phyloP scores from a whole-genome alignment of 1,140 invertebrate genomes.

The Drosophila bifasciata region DNA sequence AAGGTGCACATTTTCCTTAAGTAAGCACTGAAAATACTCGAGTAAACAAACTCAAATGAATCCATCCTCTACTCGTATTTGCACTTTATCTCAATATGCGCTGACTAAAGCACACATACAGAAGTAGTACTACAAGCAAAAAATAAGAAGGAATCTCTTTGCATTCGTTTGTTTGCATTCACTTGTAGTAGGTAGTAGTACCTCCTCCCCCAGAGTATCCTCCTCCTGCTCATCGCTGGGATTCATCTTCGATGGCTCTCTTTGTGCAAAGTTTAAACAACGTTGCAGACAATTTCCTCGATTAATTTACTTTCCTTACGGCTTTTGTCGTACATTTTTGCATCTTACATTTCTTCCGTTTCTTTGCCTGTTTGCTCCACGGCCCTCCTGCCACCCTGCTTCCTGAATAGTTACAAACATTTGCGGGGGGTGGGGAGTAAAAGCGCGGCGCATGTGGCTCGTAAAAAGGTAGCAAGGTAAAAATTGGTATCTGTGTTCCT shows the following conservation, averaged over 20 bases:
- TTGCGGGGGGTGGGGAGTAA: constrained; percentile 62
- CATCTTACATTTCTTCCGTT: constrained; percentile 68
- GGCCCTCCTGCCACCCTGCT: not conserved
- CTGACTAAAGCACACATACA: constrained; percentile 48
- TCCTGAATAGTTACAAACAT: constrained; percentile 72
- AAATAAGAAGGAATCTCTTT: constrained; percentile 46
- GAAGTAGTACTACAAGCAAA: constrained; percentile 44
- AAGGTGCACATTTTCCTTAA: constrained; percentile 16
- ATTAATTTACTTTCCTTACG: constrained; percentile 79
- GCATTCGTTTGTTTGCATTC: constrained; percentile 58
- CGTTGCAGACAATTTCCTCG: constrained; percentile 80
- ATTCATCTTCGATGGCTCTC: constrained; percentile 23
- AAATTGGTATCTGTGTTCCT: constrained; percentile 27
- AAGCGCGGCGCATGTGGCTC: constrained; percentile 75
- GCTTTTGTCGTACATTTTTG: constrained; percentile 67
- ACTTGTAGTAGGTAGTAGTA: no score
- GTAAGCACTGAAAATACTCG: constrained; percentile 28
- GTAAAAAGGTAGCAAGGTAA: constrained; percentile 71
- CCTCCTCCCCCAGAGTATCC: no score
- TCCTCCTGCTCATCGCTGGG: constrained; percentile 18
- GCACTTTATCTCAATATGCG: constrained; percentile 65
- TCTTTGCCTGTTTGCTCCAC: constrained; percentile 4
- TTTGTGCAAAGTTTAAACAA: constrained; percentile 80
- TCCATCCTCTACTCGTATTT: constrained; percentile 17
- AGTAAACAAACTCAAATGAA: constrained; percentile 30